Evolutionary conservation across 2,888 invertebrate genomes (phyloP), one percentile per base, ranked within the genome.

Genomic region (Melinaea marsaeus): DNA sequence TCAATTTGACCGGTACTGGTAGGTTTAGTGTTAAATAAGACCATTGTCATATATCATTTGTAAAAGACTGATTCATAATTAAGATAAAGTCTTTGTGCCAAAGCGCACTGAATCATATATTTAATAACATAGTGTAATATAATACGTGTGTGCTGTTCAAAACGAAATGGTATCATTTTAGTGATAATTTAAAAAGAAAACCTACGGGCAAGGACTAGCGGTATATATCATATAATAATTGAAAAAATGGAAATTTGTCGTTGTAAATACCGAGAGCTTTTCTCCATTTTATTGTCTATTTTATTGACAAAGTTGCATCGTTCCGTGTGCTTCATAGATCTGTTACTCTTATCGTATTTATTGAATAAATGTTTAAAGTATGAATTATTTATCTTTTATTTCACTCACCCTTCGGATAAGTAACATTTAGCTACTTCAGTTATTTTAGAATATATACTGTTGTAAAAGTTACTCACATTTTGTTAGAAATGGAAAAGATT

Each of bases 331-430:
- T 46, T 68, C 61, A 65, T 64, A 51, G 51, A 51, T 54, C 59
- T 62, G 62, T 66, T 63, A 55, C 63, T 59, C 64, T 69, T 67
- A 67, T 70, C 68, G 67, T 72, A 60, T 67, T 71, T 64, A 69
- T 69, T 62, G 62, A 72, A 70, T 70, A 72, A 71, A 71, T 69
- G 70, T 72, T 72, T 71, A 67, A 71, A 68, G 63, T 66, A 68
- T 58, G 55, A n/a, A 13, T 45, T 54, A 42, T 60, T 70, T 69
- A 63, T 32, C 22, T 32, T 51, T 51, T 35, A 59, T 63, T 67
- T 5, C 7, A 2, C 42, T 7, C 4, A 37, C 1, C 37, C 37
- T 37, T 4, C 7, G 3, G 7, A 37, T 7, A 6, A 7, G 37
- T 37, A 22, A 22, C 22, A 22, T 22, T 22, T 22, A 22, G 22